phyloP scores from a whole-genome alignment of 2,888 invertebrate species.

The Temnothorax rugatulus region DNA sequence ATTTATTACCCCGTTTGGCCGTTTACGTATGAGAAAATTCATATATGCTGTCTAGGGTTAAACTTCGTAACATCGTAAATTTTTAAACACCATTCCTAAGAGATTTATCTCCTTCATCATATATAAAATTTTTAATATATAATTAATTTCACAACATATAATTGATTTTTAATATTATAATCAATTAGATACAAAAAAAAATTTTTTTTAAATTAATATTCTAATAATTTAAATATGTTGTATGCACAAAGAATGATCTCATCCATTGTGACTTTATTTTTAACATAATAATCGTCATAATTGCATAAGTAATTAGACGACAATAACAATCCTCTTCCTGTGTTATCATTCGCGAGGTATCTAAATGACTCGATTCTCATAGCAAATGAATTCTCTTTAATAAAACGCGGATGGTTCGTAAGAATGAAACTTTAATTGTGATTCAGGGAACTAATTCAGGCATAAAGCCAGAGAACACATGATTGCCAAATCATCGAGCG shows the following conservation, averaged over 20 bases:
- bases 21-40: too few relatives aligned
- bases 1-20: too few relatives aligned
- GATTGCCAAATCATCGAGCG: constrained; percentile 20
- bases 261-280: neutral
- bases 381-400: neutral
- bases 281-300: neutral
- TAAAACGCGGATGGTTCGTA: neutral
- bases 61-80: neutral
- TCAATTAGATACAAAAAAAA: neutral
- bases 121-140: neutral
- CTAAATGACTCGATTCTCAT: neutral
- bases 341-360: neutral
- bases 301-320: neutral
- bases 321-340: constrained; percentile 25
- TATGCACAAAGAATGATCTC: neutral
- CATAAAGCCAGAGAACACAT: constrained; percentile 12
- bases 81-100: neutral
- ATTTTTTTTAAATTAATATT: neutral
- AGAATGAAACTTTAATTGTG: constrained; percentile 33
- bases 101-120: neutral
- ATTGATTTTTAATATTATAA: neutral
- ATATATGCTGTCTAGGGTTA: too few relatives aligned
- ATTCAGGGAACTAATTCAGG: constrained; percentile 1
- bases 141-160: neutral
- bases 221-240: neutral